Evolutionary conservation across 2,888 invertebrate genomes (phyloP).

Genomic region (Chrysolina haemoptera): DNA sequence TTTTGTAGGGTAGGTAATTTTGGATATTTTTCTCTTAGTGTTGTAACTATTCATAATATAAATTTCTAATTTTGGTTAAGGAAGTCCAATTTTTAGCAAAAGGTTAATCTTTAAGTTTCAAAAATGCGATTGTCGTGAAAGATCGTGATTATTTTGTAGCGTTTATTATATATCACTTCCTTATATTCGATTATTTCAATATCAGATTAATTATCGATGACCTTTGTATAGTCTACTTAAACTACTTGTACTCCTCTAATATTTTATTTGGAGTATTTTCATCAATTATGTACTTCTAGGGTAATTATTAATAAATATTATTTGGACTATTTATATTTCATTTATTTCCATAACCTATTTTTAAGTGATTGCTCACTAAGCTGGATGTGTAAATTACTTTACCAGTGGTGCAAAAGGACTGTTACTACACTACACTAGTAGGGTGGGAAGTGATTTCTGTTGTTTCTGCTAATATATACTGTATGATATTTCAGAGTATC

Average conservation of each 20-base stretch:
- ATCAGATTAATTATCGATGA: slow-evolving; percentile 33
- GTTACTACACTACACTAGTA: too few species aligned
- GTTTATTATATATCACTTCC: slow-evolving; percentile 25
- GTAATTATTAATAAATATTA: slow-evolving; percentile 53
- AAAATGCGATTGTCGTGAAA: slow-evolving; percentile 23
- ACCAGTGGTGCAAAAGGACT: too few species aligned
- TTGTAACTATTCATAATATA: slow-evolving; percentile 52
- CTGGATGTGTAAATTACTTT: too few species aligned
- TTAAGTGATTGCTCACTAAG: too few species aligned
- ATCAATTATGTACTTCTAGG: slow-evolving; percentile 56
- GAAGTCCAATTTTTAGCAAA: slow-evolving; percentile 47
- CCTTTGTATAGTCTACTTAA: slow-evolving; percentile 56
- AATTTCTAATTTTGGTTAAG: slow-evolving; percentile 48
- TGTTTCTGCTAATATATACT: too few species aligned
- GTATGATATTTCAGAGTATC: too few species aligned
- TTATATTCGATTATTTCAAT: slow-evolving; percentile 1
- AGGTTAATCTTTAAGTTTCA: slow-evolving; percentile 33
- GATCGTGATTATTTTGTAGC: slow-evolving; percentile 20
- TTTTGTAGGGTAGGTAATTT: slow-evolving; percentile 60
- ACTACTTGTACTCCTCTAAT: slow-evolving; percentile 53
- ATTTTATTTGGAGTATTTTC: slow-evolving; percentile 53
- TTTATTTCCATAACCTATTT: background rate
- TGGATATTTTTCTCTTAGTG: slow-evolving; percentile 62
- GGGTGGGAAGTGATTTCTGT: too few species aligned
- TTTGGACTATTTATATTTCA: slow-evolving; percentile 49